These are phyloP conservation scores for Corythornis vintsioides DNA, from an alignment of 2,113 vertebrate species.

Conservation along the genomic window DNA sequence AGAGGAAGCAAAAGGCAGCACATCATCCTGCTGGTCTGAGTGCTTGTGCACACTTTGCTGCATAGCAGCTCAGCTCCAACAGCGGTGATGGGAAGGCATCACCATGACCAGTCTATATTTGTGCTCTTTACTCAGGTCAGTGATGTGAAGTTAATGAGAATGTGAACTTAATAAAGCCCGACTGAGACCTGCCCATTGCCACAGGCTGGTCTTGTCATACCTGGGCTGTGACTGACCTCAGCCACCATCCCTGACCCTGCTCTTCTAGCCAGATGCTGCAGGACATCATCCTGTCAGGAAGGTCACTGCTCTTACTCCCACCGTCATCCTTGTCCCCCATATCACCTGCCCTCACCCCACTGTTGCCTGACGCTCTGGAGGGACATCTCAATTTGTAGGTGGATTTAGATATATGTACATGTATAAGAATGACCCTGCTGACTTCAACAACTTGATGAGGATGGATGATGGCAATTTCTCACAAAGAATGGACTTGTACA, in stretches of 20 bases:
- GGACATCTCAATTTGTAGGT: background rate
- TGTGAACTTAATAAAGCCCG: background rate
- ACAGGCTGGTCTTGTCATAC: background rate
- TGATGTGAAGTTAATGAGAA: background rate
- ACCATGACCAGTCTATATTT: background rate
- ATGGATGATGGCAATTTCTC: background rate
- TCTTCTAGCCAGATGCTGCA: background rate
- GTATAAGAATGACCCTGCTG: background rate
- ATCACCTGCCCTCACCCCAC: background rate
- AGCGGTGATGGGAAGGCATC: background rate
- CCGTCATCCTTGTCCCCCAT: rapidly evolving
- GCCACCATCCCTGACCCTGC: background rate
- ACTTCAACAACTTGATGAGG: rapidly evolving
- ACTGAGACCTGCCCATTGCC: background rate
- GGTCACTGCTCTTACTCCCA: background rate
- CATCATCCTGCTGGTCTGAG: rapidly evolving
- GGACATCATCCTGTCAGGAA: background rate
- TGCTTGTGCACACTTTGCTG: background rate
- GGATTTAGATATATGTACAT: background rate
- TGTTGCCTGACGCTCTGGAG: background rate
- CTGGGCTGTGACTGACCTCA: background rate
- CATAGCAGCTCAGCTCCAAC: background rate
- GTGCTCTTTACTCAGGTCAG: background rate
- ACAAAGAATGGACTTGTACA: rapidly evolving
- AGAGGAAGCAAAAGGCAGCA: background rate